phyloP scores from a whole-genome alignment of 1,140 invertebrate genomes.

The Ganaspis sp. region DNA sequence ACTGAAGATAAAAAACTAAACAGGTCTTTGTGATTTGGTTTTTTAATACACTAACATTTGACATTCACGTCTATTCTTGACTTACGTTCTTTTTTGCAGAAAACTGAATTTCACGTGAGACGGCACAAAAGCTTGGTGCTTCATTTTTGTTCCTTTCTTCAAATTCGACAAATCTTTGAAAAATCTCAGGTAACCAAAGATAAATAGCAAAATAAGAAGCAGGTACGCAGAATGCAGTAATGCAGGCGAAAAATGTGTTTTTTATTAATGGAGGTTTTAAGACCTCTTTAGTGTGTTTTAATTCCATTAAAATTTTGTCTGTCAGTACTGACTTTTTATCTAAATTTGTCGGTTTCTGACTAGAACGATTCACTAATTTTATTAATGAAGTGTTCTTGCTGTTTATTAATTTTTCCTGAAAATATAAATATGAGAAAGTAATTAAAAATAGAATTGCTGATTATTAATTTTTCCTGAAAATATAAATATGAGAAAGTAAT shows the following conservation, averaged over 20 bases:
- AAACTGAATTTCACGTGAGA: background rate
- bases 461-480: constrained; percentile 9
- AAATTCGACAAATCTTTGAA: background rate
- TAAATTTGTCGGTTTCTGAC: background rate
- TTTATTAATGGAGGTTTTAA: background rate
- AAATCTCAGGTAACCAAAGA: background rate
- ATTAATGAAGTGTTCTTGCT: background rate
- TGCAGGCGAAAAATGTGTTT: background rate
- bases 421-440: background rate
- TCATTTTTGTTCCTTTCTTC: background rate
- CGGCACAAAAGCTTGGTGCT: background rate
- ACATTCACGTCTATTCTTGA: no score
- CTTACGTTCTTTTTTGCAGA: background rate
- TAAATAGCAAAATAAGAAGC: background rate
- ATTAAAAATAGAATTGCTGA: background rate
- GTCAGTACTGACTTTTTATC: background rate
- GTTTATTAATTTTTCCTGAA: constrained; percentile 7
- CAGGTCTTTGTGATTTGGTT: no score
- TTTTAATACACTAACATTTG: no score
- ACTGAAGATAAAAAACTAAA: no score
- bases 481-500: background rate
- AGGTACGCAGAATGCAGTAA: background rate
- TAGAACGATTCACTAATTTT: background rate
- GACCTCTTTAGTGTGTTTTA: background rate
- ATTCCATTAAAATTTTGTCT: background rate